These are phyloP conservation scores for Typhlomys cinereus DNA, from an alignment of 2,113 vertebrate species.

Conservation along the genomic window DNA sequence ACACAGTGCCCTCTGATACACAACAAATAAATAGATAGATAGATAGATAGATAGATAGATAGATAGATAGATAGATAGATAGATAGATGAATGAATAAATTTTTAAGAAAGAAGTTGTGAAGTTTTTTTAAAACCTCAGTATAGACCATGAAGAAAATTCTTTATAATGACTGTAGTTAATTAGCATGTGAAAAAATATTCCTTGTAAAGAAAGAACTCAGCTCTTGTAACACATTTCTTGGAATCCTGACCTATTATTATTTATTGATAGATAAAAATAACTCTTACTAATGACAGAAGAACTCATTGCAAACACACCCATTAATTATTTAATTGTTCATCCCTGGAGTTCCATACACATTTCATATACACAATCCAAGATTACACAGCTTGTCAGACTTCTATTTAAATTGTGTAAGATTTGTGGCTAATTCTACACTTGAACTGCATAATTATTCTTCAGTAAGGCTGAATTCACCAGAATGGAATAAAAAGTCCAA, in stretches of 20 bases:
- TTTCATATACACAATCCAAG: slow-evolving; percentile 53
- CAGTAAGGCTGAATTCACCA: slow-evolving; percentile 30
- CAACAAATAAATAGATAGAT: too few relatives aligned
- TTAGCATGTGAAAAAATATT: slow-evolving; percentile 33
- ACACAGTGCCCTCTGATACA: too few relatives aligned
- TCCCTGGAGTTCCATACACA: not conserved
- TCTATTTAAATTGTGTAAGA: slow-evolving; percentile 34
- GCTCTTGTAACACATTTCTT: not conserved
- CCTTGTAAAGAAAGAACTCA: not conserved
- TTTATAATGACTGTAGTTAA: not conserved
- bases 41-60: too few relatives aligned
- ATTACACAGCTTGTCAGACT: not conserved
- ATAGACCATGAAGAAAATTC: not conserved
- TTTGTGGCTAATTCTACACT: slow-evolving; percentile 38
- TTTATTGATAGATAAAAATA: slow-evolving; percentile 44
- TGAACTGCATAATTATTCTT: not conserved
- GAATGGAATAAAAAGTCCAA: not conserved
- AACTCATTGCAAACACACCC: slow-evolving; percentile 40
- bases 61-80: too few relatives aligned
- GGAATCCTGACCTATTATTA: not conserved
- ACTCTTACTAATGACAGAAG: slow-evolving; percentile 38
- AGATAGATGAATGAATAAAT: too few relatives aligned
- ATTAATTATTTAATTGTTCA: slow-evolving; percentile 49
- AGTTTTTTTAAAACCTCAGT: slow-evolving; percentile 41
- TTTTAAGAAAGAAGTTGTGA: too few relatives aligned